phyloP scores from a whole-genome alignment of 2,888 invertebrate species.

The Pelosia muscerda region DNA sequence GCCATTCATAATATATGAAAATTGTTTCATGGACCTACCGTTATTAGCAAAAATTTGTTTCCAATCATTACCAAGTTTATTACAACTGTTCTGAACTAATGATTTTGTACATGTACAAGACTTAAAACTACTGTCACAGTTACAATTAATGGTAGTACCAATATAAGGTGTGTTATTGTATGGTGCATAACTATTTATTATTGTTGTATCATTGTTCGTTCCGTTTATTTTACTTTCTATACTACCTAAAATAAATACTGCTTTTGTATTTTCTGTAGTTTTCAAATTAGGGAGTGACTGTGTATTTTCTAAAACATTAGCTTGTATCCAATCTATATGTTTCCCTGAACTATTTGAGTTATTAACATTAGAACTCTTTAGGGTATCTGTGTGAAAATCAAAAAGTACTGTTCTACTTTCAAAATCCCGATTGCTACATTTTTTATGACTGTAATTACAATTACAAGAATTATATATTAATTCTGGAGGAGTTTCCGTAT shows the following conservation, averaged over 20 bases:
- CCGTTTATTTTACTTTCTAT: background rate
- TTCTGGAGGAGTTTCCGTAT: constrained; percentile 19
- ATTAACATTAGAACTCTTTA: constrained; percentile 12
- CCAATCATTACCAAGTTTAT: constrained; percentile 60
- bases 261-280: constrained; percentile 15
- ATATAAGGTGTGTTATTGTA: constrained; percentile 55
- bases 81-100: constrained; percentile 50
- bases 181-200: background rate
- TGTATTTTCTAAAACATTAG: background rate
- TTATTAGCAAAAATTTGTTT: constrained; percentile 52
- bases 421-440: constrained; percentile 17
- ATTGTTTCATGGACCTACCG: constrained; percentile 46
- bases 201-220: background rate
- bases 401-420: constrained; percentile 38
- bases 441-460: constrained; percentile 43
- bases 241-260: constrained; percentile 9
- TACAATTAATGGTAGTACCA: constrained; percentile 70
- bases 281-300: constrained; percentile 18
- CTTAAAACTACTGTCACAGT: constrained; percentile 62
- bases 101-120: constrained; percentile 69
- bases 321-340: background rate
- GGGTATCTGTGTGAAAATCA: constrained; percentile 41
- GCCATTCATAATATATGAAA: constrained; percentile 67
- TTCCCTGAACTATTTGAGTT: background rate
- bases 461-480: constrained; percentile 40